Evolutionary conservation across 1,140 invertebrate species (phyloP).

Genomic region (Drosophila repleta): DNA sequence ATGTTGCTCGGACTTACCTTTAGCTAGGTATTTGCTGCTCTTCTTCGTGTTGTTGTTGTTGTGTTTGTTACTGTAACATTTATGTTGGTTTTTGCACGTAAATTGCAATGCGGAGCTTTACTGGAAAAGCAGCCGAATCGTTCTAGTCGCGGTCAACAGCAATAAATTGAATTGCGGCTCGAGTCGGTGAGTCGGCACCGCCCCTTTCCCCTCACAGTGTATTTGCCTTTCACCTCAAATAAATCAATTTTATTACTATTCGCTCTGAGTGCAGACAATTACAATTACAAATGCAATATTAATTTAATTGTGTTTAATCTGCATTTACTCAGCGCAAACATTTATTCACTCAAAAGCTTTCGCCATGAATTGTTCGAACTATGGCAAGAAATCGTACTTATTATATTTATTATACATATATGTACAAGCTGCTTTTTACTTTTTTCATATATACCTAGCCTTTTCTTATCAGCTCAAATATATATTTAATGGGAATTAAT

Average conservation of each 20-base stretch:
- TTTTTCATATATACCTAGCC: not conserved
- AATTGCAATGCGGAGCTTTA: slow-evolving; percentile 60
- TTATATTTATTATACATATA: too few species aligned
- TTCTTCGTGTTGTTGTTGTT: slow-evolving; percentile 27
- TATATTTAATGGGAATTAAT: too few species aligned
- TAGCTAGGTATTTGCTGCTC: slow-evolving; percentile 12
- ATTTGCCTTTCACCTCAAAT: not conserved
- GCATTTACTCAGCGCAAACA: slow-evolving; percentile 9
- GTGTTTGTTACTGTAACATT: slow-evolving; percentile 60
- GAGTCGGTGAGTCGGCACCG: not conserved
- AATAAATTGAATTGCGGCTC: slow-evolving; percentile 73
- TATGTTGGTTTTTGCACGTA: slow-evolving; percentile 57
- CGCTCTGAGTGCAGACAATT: slow-evolving; percentile 48
- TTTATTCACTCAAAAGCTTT: slow-evolving; percentile 1
- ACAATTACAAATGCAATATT: slow-evolving; percentile 56
- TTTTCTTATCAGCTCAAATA: too few species aligned
- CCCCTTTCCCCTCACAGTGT: too few species aligned
- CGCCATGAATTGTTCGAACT: not conserved
- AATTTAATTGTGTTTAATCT: slow-evolving; percentile 53
- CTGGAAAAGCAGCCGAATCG: slow-evolving; percentile 33
- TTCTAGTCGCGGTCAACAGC: slow-evolving; percentile 64
- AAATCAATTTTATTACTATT: slow-evolving; percentile 57
- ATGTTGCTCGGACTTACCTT: slow-evolving; percentile 47
- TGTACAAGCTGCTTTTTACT: too few species aligned
- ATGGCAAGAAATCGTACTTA: not conserved